Percentiles rank a stretch among this genome's conserved stretches.
These are phyloP conservation scores for Ophioninae sp. DNA, from an alignment of 2,888 invertebrate species.

Conservation along the genomic window DNA sequence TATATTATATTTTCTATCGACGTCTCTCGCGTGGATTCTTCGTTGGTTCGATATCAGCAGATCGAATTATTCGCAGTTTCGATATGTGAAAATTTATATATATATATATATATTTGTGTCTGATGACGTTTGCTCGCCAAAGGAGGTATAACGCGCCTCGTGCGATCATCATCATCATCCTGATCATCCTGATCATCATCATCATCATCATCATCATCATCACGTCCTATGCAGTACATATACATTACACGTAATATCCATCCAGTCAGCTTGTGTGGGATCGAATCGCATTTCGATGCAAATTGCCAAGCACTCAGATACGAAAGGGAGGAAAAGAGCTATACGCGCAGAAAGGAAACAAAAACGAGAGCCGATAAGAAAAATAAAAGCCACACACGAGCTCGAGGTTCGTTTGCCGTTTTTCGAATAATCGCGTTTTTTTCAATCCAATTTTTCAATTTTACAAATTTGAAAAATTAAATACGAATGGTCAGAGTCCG, in stretches of 20 bases:
- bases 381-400: background rate
- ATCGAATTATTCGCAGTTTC: constrained; percentile 29
- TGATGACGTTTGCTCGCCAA: constrained; percentile 50
- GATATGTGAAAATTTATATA: background rate
- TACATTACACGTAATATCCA: constrained; percentile 26
- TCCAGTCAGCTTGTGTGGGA: constrained; percentile 50
- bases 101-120: constrained; percentile 15
- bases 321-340: background rate
- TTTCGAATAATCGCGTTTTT: constrained; percentile 47
- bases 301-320: constrained; percentile 66
- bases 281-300: constrained; percentile 73
- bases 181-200: constrained; percentile 33
- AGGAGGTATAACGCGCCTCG: constrained; percentile 55
- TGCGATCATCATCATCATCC: constrained; percentile 54
- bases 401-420: constrained; percentile 28
- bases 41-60: constrained; percentile 34
- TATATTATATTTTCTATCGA: constrained; percentile 39
- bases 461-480: too few species aligned
- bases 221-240: constrained; percentile 32
- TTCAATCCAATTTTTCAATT: too few species aligned
- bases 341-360: constrained; percentile 5
- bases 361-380: constrained; percentile 18
- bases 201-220: constrained; percentile 14
- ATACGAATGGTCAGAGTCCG: too few species aligned
- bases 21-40: constrained; percentile 15